Conservation (phyloP, 2,113 vertebrate genomes). For the Brachypodius melanocephalos region DNA sequence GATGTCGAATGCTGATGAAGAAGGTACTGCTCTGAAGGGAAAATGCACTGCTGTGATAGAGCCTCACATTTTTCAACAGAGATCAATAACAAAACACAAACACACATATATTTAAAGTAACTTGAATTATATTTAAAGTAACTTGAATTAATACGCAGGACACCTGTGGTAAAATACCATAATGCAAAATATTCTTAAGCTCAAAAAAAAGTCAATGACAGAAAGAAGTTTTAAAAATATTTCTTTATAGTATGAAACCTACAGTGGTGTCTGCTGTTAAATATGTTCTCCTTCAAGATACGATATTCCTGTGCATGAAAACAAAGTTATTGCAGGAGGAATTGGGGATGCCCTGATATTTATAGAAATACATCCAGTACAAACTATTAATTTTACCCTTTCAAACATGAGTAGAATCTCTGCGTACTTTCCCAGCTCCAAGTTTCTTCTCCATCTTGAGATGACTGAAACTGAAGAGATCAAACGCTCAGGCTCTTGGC, state of each 20-base stretch:
- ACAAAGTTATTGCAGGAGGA: neutral
- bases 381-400: neutral
- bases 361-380: neutral
- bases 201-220: neutral
- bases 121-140: neutral
- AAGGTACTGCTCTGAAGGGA: neutral
- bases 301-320: neutral
- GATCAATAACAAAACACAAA: neutral
- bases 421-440: neutral
- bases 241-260: neutral
- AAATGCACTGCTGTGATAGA: neutral
- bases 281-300: neutral
- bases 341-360: neutral
- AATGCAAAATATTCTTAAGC: neutral
- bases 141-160: neutral
- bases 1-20: neutral
- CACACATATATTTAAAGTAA: neutral
- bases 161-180: neutral
- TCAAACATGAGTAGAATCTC: neutral
- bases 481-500: neutral
- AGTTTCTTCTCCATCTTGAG: neutral
- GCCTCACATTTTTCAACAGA: neutral
- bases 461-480: neutral
- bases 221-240: neutral
- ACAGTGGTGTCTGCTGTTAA: neutral